Evolutionary conservation across 2,113 vertebrate species (phyloP).

Genomic region (Pluvialis apricaria): DNA sequence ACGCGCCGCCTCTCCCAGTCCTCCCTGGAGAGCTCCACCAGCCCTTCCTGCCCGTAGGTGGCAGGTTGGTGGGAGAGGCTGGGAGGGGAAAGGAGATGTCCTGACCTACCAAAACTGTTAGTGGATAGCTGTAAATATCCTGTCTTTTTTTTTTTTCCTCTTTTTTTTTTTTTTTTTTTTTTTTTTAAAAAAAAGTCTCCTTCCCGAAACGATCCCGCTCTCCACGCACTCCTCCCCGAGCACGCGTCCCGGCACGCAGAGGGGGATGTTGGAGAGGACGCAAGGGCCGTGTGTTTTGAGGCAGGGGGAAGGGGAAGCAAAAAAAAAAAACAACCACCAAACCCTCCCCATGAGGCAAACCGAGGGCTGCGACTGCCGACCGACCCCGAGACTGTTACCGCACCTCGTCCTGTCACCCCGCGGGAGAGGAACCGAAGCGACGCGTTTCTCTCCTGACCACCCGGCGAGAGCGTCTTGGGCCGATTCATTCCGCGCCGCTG

Average conservation of each 20-base stretch:
- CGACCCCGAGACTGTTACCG: not conserved
- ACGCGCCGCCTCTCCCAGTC: constrained; percentile 96
- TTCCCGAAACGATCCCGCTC: not conserved
- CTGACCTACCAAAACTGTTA: not conserved
- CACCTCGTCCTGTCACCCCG: not conserved
- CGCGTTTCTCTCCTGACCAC: not conserved
- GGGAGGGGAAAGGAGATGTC: not conserved
- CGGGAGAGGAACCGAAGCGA: not conserved
- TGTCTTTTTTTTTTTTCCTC: not conserved
- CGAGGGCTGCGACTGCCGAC: not conserved
- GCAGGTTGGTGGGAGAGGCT: not conserved
- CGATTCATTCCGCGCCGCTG: not conserved
- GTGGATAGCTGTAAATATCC: constrained; percentile 71
- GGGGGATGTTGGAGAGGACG: not conserved
- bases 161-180: not conserved
- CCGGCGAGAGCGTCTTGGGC: not conserved
- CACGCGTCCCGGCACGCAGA: not conserved
- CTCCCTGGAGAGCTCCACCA: constrained; percentile 95
- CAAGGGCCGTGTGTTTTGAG: not conserved
- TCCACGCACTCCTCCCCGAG: not conserved
- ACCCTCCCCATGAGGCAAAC: not conserved
- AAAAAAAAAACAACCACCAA: not conserved
- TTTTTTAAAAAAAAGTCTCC: not conserved
- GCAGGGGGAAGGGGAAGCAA: not conserved
- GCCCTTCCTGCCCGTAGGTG: constrained; percentile 89